Evolutionary conservation across 1,140 invertebrate genomes (phyloP), one percentile per base, ranked within the genome.

Genomic region (Onthophagus taurus): DNA sequence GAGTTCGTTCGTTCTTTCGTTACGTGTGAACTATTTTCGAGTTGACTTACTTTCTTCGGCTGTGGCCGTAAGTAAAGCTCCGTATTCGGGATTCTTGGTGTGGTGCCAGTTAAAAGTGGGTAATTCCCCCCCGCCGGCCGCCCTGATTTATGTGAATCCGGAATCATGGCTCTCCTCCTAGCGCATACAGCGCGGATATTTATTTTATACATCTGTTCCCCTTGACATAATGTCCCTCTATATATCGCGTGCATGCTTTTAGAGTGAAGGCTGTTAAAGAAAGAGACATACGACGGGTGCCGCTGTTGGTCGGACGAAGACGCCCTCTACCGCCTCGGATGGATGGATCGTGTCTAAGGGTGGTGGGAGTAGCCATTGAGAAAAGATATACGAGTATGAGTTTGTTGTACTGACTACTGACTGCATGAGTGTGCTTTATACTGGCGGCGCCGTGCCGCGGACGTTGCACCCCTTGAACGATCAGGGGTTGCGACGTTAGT

Each of bases 201-300:
- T 66, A 66, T 66, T 66, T 66, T 66, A 66, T 66, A 66, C 64
- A 66, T 66, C 64, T 66, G 64, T 66, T 66, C 63, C 63, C 64
- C 64, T 60, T 65, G 64, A 66, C 64, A 62, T 66, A 66, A 66
- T 66, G 64, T 64, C 64, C 63, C 61, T 60, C 63, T 61, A 65
- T 66, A 66, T 66, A 65, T 66, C 64, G 63, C 58, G 64, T 64
- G 63, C 63, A 65, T 64, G 64, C 64, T 66, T 64, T 66, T 63
- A 64, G 62, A 66, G 60, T 66, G 64, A 66, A 62, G 62, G 62
- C 63, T 63, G 63, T 62, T 63, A 61, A 55, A 56, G 55, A 62
- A 55, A 50, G 58, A 56, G 60, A 64, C 49, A 50, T 52, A 39
- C 48, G 37, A 47, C 36, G 36, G 47, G 21, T 42, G 48, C 44